Evolutionary conservation across 2,797 vertebrate genomes (phyloP).

Genomic region (Chaunax sp.): DNA sequence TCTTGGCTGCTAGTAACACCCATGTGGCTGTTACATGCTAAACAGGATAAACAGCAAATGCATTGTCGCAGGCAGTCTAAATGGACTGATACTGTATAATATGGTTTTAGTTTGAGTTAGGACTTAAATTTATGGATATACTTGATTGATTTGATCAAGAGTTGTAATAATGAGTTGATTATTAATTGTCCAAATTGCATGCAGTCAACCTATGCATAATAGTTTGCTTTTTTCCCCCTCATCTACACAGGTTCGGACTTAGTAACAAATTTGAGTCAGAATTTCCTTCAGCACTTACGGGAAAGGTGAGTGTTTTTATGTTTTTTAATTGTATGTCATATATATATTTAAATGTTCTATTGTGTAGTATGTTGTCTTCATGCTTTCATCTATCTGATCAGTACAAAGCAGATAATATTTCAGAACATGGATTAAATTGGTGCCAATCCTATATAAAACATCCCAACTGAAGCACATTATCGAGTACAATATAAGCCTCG

Average conservation of each 20-base stretch:
- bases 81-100: too few species aligned
- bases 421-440: background rate
- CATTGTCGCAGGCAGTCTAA: too few species aligned
- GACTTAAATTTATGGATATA: too few species aligned
- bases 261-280: conserved; percentile 99
- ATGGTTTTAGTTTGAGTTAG: too few species aligned
- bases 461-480: background rate
- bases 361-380: background rate
- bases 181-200: background rate
- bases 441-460: background rate
- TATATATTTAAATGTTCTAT: background rate
- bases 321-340: background rate
- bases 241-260: conserved; percentile 91
- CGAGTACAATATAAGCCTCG: too few species aligned
- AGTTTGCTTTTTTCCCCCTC: background rate
- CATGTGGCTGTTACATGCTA: background rate
- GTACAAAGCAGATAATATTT: background rate
- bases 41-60: background rate
- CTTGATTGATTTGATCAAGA: too few species aligned
- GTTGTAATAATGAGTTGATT: too few species aligned
- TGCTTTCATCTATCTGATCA: background rate
- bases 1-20: background rate
- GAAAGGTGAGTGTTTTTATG: conserved; percentile 88
- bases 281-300: conserved; percentile 97
- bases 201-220: background rate